These are phyloP conservation scores for Gandaritis pyraliata DNA, from an alignment of 2,888 invertebrate species.

Conservation along the genomic window DNA sequence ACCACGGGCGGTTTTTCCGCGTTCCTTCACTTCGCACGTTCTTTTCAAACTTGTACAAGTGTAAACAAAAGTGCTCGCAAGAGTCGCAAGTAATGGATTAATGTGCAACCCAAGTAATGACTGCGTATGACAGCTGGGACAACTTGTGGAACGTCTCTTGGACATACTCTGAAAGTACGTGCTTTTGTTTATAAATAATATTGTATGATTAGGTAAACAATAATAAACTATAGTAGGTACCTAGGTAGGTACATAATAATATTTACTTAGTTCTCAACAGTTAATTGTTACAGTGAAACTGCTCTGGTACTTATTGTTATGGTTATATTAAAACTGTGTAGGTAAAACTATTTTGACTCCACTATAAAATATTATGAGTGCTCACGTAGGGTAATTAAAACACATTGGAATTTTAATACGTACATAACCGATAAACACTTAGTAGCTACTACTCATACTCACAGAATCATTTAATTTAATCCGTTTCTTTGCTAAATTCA, in stretches of 20 bases:
- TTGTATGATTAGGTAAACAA: no score
- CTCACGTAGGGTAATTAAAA: not conserved
- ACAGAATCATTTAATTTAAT: not conserved
- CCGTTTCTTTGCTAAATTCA: not conserved
- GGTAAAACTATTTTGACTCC: no score
- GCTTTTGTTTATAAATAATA: no score
- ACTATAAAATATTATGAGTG: not conserved
- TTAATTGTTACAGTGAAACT: no score
- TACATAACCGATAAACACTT: not conserved
- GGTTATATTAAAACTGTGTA: no score
- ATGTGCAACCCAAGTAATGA: constrained; percentile 26
- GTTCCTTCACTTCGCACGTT: constrained; percentile 1
- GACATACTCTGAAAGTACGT: constrained; percentile 37
- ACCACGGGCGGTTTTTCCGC: constrained; percentile 4
- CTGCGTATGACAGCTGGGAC: constrained; percentile 40
- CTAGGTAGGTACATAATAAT: no score
- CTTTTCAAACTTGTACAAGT: constrained; percentile 12
- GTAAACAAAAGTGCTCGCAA: constrained; percentile 6
- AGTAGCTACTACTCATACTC: not conserved
- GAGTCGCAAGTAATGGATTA: constrained; percentile 24
- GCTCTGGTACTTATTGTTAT: no score
- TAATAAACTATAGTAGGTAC: no score
- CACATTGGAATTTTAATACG: not conserved
- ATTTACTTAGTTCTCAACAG: no score
- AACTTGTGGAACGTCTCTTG: constrained; percentile 43